Evolutionary conservation across 2,888 invertebrate genomes (phyloP).

Genomic region (Agonopterix subpropinquella): DNA sequence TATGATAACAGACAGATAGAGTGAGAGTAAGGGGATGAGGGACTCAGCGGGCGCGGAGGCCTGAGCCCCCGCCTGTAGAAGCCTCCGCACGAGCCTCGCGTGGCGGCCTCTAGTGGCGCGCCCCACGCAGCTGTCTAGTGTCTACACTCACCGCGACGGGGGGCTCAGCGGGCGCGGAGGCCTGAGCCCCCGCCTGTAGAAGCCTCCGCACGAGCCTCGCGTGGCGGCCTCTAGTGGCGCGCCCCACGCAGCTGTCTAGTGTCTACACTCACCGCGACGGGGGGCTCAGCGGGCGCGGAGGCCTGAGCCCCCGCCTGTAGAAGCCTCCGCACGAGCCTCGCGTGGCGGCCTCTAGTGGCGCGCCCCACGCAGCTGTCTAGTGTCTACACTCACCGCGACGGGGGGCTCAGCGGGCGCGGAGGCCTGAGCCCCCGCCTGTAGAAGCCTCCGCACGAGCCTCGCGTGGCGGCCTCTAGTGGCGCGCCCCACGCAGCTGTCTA

Average conservation of each 20-base stretch:
- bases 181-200: constrained; percentile 1
- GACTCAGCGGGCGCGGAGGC: neutral
- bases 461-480: constrained; percentile 84
- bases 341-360: constrained; percentile 84
- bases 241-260: constrained; percentile 92
- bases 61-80: constrained; percentile 1
- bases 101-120: constrained; percentile 87
- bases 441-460: constrained; percentile 74
- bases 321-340: constrained; percentile 74
- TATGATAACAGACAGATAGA: no score
- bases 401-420: neutral
- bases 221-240: constrained; percentile 86
- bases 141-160: neutral
- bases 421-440: constrained; percentile 1
- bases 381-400: no score
- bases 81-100: constrained; percentile 75
- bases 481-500: constrained; percentile 91
- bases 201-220: constrained; percentile 75
- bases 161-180: neutral
- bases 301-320: constrained; percentile 2
- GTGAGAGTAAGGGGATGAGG: no score
- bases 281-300: neutral
- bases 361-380: constrained; percentile 92
- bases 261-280: no score
- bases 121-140: constrained; percentile 92